These are phyloP conservation scores for Elephantulus edwardii DNA, from an alignment of 2,113 vertebrate genomes.

Conservation along the genomic window DNA sequence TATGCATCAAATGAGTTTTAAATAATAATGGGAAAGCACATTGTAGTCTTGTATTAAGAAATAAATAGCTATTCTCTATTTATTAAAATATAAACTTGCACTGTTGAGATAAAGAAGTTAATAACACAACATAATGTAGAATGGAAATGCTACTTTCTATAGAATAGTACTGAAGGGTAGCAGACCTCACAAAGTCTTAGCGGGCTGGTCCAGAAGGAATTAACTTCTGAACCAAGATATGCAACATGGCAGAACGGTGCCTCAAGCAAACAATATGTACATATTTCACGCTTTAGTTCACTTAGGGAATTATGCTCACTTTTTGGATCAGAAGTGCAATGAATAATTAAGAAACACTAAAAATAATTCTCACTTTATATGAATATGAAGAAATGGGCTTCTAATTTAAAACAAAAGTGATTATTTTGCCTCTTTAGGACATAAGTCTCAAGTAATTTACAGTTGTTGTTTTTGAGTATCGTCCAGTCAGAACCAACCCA, in stretches of 20 bases:
- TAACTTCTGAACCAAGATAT: accelerated
- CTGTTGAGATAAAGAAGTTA: not conserved
- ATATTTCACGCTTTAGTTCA: not conserved
- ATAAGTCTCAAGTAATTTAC: not conserved
- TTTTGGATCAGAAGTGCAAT: not conserved
- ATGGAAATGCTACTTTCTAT: not conserved
- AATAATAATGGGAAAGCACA: conserved; percentile 18
- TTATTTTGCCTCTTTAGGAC: not conserved
- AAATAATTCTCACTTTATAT: not conserved
- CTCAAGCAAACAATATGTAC: accelerated
- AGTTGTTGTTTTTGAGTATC: no score
- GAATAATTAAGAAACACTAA: not conserved
- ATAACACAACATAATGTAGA: no score
- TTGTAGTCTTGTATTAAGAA: conserved; percentile 39
- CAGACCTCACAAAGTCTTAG: no score
- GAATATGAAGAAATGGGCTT: not conserved
- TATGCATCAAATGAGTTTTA: conserved; percentile 4
- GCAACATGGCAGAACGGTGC: accelerated
- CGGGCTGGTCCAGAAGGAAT: no score
- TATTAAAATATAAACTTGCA: not conserved
- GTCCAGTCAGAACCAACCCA: no score
- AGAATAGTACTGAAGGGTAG: accelerated
- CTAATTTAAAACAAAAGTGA: not conserved
- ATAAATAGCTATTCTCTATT: not conserved
- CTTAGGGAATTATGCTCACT: not conserved